phyloP scores from a whole-genome alignment of 2,888 invertebrate species.

The Anthophora plumipes region DNA sequence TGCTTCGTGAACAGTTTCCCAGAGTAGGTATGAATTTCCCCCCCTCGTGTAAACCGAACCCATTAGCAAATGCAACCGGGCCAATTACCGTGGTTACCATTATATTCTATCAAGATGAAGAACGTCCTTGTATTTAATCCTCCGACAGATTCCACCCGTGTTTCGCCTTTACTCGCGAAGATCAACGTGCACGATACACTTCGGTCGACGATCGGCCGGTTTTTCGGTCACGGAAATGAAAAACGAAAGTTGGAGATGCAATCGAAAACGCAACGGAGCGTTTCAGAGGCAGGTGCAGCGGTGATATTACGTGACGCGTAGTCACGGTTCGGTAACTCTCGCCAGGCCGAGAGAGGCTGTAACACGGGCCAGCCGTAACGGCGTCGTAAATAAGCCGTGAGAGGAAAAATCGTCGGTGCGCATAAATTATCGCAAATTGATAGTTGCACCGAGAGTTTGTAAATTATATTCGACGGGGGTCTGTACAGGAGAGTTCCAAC shows the following conservation, averaged over 20 bases:
- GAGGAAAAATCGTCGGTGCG: slow-evolving; percentile 30
- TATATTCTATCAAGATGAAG: not conserved
- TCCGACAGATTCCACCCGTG: not conserved
- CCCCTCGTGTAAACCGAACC: not conserved
- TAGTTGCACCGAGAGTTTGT: slow-evolving; percentile 54
- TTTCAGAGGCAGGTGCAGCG: slow-evolving; percentile 5
- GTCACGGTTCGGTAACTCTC: slow-evolving; percentile 3
- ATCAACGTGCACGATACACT: too few species aligned
- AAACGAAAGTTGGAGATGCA: not conserved
- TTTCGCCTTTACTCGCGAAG: not conserved
- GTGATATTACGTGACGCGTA: not conserved
- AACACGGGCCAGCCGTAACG: slow-evolving; percentile 13
- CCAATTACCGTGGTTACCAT: not conserved
- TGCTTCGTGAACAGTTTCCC: not conserved
- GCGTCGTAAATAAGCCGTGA: slow-evolving; percentile 49
- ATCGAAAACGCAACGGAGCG: not conserved
- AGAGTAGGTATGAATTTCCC: not conserved
- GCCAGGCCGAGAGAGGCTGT: not conserved
- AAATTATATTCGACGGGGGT: slow-evolving; percentile 62
- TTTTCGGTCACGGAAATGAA: not conserved
- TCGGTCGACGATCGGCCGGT: not conserved
- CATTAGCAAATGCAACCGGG: not conserved
- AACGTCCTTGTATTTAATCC: not conserved
- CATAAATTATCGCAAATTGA: slow-evolving; percentile 60
- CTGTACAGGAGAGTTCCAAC: slow-evolving; percentile 29